These are phyloP conservation scores for Drosophila buzzatii DNA, from an alignment of 2,888 invertebrate species.

Conservation along the genomic window DNA sequence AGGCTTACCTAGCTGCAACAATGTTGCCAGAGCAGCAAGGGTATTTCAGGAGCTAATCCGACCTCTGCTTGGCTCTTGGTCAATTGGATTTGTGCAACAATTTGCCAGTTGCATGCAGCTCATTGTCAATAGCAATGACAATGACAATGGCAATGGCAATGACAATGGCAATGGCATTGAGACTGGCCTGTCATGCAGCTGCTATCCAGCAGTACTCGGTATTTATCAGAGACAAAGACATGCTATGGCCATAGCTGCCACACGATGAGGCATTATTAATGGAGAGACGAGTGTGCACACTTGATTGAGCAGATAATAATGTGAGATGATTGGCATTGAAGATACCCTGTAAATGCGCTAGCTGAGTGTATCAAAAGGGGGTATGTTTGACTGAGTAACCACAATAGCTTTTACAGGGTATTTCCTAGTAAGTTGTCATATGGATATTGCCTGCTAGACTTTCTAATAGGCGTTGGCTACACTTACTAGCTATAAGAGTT, in stretches of 20 bases:
- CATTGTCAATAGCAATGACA: too few relatives aligned
- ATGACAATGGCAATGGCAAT: not conserved
- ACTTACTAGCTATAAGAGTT: too few relatives aligned
- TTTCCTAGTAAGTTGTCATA: too few relatives aligned
- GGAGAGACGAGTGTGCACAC: not conserved
- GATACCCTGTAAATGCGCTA: not conserved
- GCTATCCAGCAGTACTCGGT: not conserved
- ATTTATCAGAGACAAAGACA: not conserved
- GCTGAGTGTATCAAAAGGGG: too few relatives aligned
- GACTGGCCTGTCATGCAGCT: too few relatives aligned
- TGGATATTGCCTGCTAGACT: too few relatives aligned
- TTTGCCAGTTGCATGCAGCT: slow-evolving; percentile 37
- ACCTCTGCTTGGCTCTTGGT: not conserved
- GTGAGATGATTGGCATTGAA: not conserved
- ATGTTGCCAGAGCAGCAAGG: not conserved
- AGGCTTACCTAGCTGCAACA: not conserved
- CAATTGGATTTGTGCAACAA: slow-evolving; percentile 23
- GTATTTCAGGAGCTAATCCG: not conserved
- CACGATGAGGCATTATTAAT: not conserved
- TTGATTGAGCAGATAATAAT: not conserved
- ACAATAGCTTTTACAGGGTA: too few relatives aligned
- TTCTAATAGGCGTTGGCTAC: too few relatives aligned
- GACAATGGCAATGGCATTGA: not conserved
- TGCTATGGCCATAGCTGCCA: too few relatives aligned
- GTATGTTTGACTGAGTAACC: too few relatives aligned